Evolutionary conservation across 1,140 invertebrate genomes (phyloP), one percentile per base, ranked within the genome.

Genomic region (Cotesia chilonis): DNA sequence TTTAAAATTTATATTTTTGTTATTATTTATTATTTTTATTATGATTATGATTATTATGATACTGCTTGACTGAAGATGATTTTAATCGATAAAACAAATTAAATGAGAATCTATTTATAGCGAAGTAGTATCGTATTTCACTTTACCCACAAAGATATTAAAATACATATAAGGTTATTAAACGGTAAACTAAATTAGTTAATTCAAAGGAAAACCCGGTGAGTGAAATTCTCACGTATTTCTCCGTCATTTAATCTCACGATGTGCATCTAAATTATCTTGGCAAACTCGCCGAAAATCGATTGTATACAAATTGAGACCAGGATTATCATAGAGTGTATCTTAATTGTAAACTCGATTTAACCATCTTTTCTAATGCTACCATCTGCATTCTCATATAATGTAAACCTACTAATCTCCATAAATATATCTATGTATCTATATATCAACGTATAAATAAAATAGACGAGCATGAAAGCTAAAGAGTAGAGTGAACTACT

Each of bases 221-320:
- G 41, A 47, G 51, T 52, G 35, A 68, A 52, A 28, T 37, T 68
- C 65, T 52, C 51, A 68, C 36, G 14, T 57, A 54, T 68, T 68
- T 68, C 35, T 52, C 37, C 54, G 60, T n/a, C 66, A 61, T 17
- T 38, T 70, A 74, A 81, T 81, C 79, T 80, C 37, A 70, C 64
- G 17, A 73, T 68, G 65, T 70, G 70, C 68, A 78, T 81, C 79
- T 80, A 79, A 81, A 81, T 80, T 79, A 80, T 81, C 77, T 80
- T 68, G 73, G 75, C 81, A 81, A 80, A 80, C 81, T 81, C 41
- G 2, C 52, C 20, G 7, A 28, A n/a, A 76, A 81, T 80, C 77
- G 77, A 79, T 80, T 80, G 73, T 77, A 78, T 71, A 80, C 79
- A 80, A 81, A 81, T 81, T 69, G 73, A 71, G 74, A 77, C 75